Evolutionary conservation across 2,888 invertebrate species (phyloP), one percentile per base, ranked within the genome.

Genomic region (Polymixis flavicincta): DNA sequence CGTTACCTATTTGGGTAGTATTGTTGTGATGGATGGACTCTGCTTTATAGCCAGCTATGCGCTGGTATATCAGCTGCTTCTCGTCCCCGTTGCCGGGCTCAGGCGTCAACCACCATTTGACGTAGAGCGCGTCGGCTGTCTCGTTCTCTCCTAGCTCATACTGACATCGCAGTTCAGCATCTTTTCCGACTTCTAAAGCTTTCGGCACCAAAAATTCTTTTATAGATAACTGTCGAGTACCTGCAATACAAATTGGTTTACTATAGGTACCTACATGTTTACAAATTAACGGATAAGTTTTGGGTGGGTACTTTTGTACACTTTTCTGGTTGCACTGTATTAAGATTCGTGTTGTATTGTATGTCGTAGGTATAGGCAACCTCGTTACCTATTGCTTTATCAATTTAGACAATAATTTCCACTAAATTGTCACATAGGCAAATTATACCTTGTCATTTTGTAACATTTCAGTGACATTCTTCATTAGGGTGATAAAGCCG

Each of bases 51-150:
- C 89, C 89, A 4, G 82, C 87, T 69, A 93, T 89, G 74, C 93
- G 89, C 84, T 95, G 95, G 80, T 95, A 96, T 37, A 95, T 84
- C 71, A 83, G 93, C 64, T 83, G 84, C 69, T 85, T 87, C 52
- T 91, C 86, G 7, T 91, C 92, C 13, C 76, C 84, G n/a, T 85
- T 78, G 14, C 84, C 83, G 37, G 91, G 85, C 13, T 83, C 68
- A 22, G 93, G 92, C 48, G 89, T 92, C 91, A 92, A 92, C 94
- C 94, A 96, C 96, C 96, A 96, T 79, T 96, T 96, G 52, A 95
- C 90, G 76, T 89, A 92, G 54, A 93, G 76, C 0, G 78, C 88
- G 22, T 81, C 83, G 13, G 90, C 90, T 0, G 88, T 77, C 74
- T 92, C 92, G 14, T 80, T 80, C 11, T 78, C 80, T 13, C 57